Base-by-base conservation (phyloP, 2,888 invertebrate genomes). In the Agrochola macilenta region DNA sequence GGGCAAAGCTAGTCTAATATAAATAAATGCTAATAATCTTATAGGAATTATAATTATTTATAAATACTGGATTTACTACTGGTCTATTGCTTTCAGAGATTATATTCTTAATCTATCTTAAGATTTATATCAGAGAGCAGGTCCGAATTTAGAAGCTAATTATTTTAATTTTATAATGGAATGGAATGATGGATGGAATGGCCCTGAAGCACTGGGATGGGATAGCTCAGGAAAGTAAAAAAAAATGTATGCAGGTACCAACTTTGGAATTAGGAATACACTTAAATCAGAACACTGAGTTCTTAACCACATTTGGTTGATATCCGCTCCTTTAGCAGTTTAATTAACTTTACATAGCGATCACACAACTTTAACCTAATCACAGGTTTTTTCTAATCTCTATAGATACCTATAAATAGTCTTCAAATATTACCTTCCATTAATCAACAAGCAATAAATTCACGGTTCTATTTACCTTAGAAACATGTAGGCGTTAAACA, bases 41-140 rank as follows among this genome's bases (percentile, higher is more conserved):
- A 61, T 54, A 71, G 30, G 26, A 30, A 58, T n/a, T 74, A 69
- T 65, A 64, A 46, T 52, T 54, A 74, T 58, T 69, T 58, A 52
- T 63, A 60, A 52, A 69, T 77, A 74, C 66, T 70, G 63, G 69
- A 76, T 69, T 69, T 49, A 74, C 74, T 84, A 81, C 77, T 43
- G 77, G 66, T 78, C 68, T 81, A 61, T 64, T 39, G 61, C 46
- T 58, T 64, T 71, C 20, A 52, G 46, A 68, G 61, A 75, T 85
- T 61, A 58, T 23, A 46, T 49, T 78, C 49, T 71, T 81, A 76
- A 80, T 81, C 69, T 46, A 12, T 35, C 8, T 17, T 63, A 61
- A 75, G 75, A 65, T 64, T 52, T 52, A 52, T 46, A 43, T 35
- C 17, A 0, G 1, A 26, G n/a, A 30, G 14, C 85, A 84, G 84